These are phyloP conservation scores for Poecilia latipinna DNA, from an alignment of 2,113 vertebrate species.

Conservation along the genomic window DNA sequence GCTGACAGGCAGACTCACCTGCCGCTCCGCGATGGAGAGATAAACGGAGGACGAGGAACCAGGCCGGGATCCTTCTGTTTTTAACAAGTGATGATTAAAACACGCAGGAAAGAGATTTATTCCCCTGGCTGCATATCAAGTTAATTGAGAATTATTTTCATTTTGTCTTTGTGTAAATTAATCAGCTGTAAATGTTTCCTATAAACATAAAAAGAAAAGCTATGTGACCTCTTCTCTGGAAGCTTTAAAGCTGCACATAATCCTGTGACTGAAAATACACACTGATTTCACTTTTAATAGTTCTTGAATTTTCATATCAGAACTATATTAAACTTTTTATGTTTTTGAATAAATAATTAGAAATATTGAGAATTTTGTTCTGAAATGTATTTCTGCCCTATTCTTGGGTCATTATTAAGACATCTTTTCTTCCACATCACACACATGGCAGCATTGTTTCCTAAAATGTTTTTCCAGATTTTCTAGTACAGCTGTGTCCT, in stretches of 20 bases:
- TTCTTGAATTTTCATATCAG: background rate
- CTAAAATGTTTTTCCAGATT: background rate
- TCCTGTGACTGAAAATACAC: background rate
- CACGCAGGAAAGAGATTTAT: background rate
- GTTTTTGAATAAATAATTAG: too few species aligned
- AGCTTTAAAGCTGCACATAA: background rate
- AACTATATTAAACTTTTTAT: background rate
- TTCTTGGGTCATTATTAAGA: background rate
- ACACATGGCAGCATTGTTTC: background rate
- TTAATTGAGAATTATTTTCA: background rate
- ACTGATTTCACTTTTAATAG: background rate
- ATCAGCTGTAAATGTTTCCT: background rate
- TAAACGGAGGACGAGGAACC: slow-evolving; percentile 43
- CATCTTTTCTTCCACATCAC: background rate
- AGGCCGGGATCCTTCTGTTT: background rate
- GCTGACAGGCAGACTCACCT: slow-evolving; percentile 63
- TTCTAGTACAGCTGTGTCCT: background rate
- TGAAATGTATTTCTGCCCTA: background rate
- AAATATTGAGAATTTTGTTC: too few species aligned
- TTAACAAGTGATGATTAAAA: background rate
- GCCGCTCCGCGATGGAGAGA: slow-evolving; percentile 68
- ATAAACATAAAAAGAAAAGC: background rate
- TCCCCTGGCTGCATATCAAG: background rate
- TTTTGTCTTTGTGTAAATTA: background rate
- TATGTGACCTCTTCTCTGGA: background rate